Evolutionary conservation across 2,797 vertebrate species (phyloP).

Genomic region (Channa striata): DNA sequence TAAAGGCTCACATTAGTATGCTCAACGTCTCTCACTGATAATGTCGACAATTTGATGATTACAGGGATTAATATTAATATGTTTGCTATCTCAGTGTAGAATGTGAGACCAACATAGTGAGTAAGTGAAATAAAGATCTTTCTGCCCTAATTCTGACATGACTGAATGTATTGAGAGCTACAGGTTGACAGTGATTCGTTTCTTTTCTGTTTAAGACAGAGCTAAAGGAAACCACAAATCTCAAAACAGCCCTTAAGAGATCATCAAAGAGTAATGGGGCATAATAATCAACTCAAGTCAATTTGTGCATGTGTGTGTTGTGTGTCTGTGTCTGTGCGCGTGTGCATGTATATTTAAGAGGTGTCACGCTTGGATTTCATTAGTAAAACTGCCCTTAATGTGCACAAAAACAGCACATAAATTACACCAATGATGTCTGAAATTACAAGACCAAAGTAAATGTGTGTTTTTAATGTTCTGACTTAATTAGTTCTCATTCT

Average conservation of each 20-base stretch:
- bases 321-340: conserved; percentile 6
- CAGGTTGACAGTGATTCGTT: conserved; percentile 30
- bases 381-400: conserved; percentile 62
- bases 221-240: conserved; percentile 33
- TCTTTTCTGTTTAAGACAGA: conserved; percentile 40
- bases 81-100: not conserved
- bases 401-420: conserved; percentile 53
- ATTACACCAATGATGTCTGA: conserved; percentile 72
- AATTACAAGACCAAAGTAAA: conserved; percentile 68
- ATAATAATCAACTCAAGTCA: conserved; percentile 52
- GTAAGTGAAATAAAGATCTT: too few relatives aligned
- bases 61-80: not conserved
- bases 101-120: too few relatives aligned
- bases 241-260: conserved; percentile 46
- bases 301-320: conserved; percentile 15
- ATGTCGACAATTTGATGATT: not conserved
- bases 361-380: conserved; percentile 64
- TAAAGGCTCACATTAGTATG: not conserved
- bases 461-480: conserved; percentile 66
- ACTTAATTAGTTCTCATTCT: conserved; percentile 71
- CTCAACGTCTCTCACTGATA: not conserved
- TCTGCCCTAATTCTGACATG: not conserved
- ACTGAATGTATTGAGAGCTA: conserved; percentile 1
- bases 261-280: conserved; percentile 62
- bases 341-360: conserved; percentile 59